Conservation (phyloP, 2,888 invertebrate species). For the Mechanitis mazaeus region DNA sequence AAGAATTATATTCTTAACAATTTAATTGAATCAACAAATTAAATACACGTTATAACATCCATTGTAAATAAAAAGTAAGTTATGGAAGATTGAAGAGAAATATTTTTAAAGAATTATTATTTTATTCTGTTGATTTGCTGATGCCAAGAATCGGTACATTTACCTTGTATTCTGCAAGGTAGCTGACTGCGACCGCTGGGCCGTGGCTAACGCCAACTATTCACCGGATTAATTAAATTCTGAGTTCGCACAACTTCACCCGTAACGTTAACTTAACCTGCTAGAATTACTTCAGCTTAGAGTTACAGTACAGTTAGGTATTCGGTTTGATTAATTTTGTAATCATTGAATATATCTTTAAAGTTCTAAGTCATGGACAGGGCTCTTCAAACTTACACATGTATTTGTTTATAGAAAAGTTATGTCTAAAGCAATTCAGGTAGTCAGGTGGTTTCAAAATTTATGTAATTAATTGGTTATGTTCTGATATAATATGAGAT, state of each 20-base stretch:
- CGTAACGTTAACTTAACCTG: slow-evolving; percentile 42
- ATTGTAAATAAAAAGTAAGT: too few species aligned
- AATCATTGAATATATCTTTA: slow-evolving; percentile 2
- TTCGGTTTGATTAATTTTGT: slow-evolving; percentile 6
- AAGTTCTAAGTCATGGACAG: slow-evolving; percentile 6
- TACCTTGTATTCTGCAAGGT: slow-evolving; percentile 34
- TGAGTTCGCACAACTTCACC: slow-evolving; percentile 34
- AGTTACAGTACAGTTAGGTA: neutral
- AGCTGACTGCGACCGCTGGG: slow-evolving; percentile 40
- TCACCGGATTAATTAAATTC: slow-evolving; percentile 56
- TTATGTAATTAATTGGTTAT: too few species aligned
- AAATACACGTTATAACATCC: too few species aligned
- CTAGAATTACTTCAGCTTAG: slow-evolving; percentile 30
- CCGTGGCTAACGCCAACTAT: slow-evolving; percentile 42
- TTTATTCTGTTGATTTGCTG: too few species aligned
- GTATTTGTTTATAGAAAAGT: neutral
- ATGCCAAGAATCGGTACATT: slow-evolving; percentile 19
- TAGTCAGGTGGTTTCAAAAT: too few species aligned
- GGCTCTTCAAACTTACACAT: neutral
- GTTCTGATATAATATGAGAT: too few species aligned
- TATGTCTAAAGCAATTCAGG: neutral
- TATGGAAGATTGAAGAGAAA: too few species aligned
- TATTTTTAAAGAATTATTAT: too few species aligned
- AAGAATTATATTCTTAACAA: too few species aligned
- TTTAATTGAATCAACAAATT: too few species aligned